phyloP scores from a whole-genome alignment of 2,888 invertebrate species.

The Panopea generosa region DNA sequence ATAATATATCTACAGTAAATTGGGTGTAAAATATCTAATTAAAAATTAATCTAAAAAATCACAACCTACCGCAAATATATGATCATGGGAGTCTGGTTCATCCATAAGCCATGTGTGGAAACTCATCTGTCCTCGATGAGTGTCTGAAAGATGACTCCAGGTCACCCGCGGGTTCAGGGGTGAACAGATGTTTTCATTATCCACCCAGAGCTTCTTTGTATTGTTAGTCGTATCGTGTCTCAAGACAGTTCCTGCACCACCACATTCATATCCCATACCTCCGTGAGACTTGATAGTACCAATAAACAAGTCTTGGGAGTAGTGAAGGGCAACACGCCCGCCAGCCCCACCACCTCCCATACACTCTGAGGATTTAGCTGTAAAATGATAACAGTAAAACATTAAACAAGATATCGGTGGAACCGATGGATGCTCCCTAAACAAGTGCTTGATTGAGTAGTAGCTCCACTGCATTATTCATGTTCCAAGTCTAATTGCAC shows the following conservation, averaged over 20 bases:
- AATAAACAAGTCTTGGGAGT: slow-evolving; percentile 47
- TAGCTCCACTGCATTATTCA: too few species aligned
- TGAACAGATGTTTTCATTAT: slow-evolving; percentile 69
- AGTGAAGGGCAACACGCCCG: slow-evolving; percentile 73
- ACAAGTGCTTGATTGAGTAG: too few species aligned
- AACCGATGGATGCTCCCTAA: too few species aligned
- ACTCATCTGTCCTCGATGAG: slow-evolving; percentile 69
- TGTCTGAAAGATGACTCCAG: slow-evolving; percentile 65
- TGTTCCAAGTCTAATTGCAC: too few species aligned
- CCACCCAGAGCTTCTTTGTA: slow-evolving; percentile 61
- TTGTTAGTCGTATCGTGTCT: slow-evolving; percentile 32
- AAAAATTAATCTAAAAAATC: too few species aligned
- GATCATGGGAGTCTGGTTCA: slow-evolving; percentile 32
- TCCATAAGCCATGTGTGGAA: slow-evolving; percentile 76
- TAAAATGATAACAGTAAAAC: too few species aligned
- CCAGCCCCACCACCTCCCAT: slow-evolving; percentile 77
- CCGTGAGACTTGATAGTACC: slow-evolving; percentile 67
- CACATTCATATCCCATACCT: slow-evolving; percentile 73
- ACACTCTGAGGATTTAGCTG: slow-evolving; percentile 48
- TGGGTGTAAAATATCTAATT: too few species aligned
- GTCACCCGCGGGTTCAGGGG: slow-evolving; percentile 62
- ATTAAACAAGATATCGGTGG: not conserved
- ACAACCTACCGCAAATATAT: slow-evolving; percentile 46
- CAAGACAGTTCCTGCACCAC: slow-evolving; percentile 75
- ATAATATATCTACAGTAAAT: too few species aligned